Base-by-base conservation (phyloP, 2,797 vertebrate species). In the Myiotriccus ornatus region DNA sequence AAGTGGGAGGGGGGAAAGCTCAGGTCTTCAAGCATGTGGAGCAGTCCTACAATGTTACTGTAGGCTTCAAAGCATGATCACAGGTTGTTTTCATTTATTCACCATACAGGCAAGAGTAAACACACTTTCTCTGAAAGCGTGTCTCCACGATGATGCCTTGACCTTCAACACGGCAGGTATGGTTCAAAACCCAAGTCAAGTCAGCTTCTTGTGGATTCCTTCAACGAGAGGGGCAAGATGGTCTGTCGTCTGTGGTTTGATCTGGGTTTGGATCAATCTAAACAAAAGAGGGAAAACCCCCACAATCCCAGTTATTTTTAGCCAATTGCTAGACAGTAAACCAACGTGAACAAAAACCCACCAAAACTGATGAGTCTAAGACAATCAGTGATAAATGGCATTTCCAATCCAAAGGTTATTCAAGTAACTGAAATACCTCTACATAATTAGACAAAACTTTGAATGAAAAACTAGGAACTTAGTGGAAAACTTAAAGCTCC, bases 241-340 rank as follows among this genome's bases (percentile, higher is more conserved):
- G 98, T 97, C 98, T 98, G 77, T 98, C 98, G 43, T 99, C 98
- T 82, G 97, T 97, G 95, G 98, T 97, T 74, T 99, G 98, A 97
- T 99, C 99, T 68, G 99, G 99, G 96, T 99, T 99, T 75, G 99
- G 99, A 97, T 99, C 99, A 86, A 99, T 98, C 99, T 99, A 95
- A 67, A 20, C 10, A 12, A 12, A 59, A 69, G 27, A 79, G 14
- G 13, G 27, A 73, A 64, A 41, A 11, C 11, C 4, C 35, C 7
- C 57, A 37, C 7, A 60, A 60, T 2, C 4, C 27, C 43, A 57
- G 7, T 11, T 15, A 39, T 43, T 87, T 52, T 50, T 79, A 71
- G 59, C 21, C 32, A 64, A 30, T 17, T 47, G 17, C 74, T 34
- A 79, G 60, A 85, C 94, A 88, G 32, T 4, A 55, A 53, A 65